phyloP scores from a whole-genome alignment of 2,888 invertebrate species.

The Onchidella celtica region DNA sequence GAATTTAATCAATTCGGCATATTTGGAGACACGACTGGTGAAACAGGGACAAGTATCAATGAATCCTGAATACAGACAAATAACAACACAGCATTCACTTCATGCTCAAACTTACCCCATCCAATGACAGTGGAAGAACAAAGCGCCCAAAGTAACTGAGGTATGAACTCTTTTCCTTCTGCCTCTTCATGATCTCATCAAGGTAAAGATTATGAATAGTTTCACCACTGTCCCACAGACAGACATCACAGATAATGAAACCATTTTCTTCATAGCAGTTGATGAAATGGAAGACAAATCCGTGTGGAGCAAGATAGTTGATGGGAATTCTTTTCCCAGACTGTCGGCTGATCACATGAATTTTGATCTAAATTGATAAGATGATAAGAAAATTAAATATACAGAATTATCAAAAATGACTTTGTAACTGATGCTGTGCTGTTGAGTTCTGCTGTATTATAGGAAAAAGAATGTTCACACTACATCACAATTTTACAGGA shows the following conservation, averaged over 20 bases:
- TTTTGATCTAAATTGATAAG: not conserved
- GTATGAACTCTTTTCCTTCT: conserved; percentile 63
- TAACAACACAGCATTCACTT: no score
- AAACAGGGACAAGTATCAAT: no score
- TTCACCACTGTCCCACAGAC: conserved; percentile 64
- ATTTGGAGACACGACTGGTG: no score
- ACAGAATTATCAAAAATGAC: no score
- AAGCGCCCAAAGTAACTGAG: conserved; percentile 83
- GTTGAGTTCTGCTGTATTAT: no score
- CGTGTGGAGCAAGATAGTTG: conserved; percentile 79
- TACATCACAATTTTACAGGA: no score
- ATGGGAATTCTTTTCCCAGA: conserved; percentile 63
- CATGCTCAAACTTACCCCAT: not conserved
- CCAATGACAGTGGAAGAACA: conserved; percentile 84
- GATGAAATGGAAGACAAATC: conserved; percentile 83
- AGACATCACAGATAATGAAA: conserved; percentile 63
- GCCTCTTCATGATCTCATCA: conserved; percentile 45
- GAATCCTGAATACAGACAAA: no score
- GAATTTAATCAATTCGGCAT: no score
- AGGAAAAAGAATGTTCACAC: no score
- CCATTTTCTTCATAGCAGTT: conserved; percentile 87
- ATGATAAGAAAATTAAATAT: no score
- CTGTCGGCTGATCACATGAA: not conserved
- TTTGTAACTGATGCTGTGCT: no score
- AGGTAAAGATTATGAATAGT: conserved; percentile 58